These are phyloP conservation scores for Drosophila parabipectinata DNA, from an alignment of 1,140 invertebrate species.

Conservation along the genomic window DNA sequence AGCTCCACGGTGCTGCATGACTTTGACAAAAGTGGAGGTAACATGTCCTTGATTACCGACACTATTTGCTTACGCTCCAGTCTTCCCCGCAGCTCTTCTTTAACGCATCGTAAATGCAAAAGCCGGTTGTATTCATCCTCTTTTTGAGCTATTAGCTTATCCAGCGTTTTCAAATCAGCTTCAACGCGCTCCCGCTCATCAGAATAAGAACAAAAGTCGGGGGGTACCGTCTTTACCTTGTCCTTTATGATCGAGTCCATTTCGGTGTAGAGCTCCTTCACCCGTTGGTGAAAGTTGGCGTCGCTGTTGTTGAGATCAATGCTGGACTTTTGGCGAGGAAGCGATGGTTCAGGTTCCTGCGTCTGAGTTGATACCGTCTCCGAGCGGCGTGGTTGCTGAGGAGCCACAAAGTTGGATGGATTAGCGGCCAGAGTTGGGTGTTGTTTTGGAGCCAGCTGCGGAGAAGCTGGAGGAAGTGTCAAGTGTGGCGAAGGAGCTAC, in stretches of 20 bases:
- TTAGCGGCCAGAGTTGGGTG: background rate
- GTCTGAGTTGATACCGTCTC: constrained; percentile 54
- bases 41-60: constrained; percentile 40
- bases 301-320: constrained; percentile 62
- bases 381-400: constrained; percentile 30
- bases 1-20: constrained; percentile 51
- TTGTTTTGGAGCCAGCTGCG: background rate
- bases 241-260: constrained; percentile 44
- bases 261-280: constrained; percentile 47
- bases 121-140: constrained; percentile 69
- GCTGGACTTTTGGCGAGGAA: constrained; percentile 11
- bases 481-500: background rate
- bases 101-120: constrained; percentile 47
- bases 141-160: constrained; percentile 47
- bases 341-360: background rate
- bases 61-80: constrained; percentile 48
- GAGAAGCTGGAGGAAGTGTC: background rate
- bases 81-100: constrained; percentile 46
- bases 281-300: constrained; percentile 54
- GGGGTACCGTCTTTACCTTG: constrained; percentile 21
- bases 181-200: constrained; percentile 49
- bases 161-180: constrained; percentile 40
- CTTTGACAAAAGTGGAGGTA: constrained; percentile 36
- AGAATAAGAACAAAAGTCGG: constrained; percentile 20
- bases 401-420: constrained; percentile 15